Evolutionary conservation across 2,797 vertebrate species (phyloP).

Genomic region (Hapalemur alaotrensis): DNA sequence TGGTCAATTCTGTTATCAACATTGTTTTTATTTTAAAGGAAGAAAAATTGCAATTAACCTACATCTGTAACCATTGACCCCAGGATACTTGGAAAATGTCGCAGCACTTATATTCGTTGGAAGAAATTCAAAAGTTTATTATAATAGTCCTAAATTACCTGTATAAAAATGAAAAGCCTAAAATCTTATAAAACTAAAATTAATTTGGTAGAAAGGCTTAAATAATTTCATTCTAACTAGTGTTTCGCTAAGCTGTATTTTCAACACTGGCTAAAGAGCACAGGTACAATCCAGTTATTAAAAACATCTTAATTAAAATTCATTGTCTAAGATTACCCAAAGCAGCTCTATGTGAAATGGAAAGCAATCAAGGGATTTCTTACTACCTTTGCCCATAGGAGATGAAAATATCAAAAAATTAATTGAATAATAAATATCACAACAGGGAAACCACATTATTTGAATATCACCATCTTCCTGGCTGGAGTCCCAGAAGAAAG

Average conservation of each 20-base stretch:
- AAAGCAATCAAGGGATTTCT: constrained; percentile 60
- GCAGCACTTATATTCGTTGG: neutral
- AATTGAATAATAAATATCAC: constrained; percentile 65
- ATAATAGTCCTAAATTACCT: neutral
- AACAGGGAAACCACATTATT: constrained; percentile 32
- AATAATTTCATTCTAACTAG: neutral
- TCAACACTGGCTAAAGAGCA: neutral
- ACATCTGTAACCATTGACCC: neutral
- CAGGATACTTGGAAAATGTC: neutral
- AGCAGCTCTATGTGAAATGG: constrained; percentile 18
- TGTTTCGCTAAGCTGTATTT: neutral
- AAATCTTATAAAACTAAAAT: neutral
- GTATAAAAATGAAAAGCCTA: neutral
- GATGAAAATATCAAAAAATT: constrained; percentile 61
- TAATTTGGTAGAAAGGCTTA: neutral
- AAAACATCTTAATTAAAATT: constrained; percentile 26
- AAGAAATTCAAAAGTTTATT: neutral
- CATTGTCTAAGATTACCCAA: constrained; percentile 50
- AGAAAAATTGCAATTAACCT: neutral
- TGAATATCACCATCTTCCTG: constrained; percentile 23
- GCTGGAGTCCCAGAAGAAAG: constrained; percentile 43
- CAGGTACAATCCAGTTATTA: neutral
- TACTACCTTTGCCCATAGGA: constrained; percentile 13
- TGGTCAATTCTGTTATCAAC: neutral
- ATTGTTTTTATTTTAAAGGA: neutral